Percentiles rank a stretch among this genome's conserved stretches.
Evolutionary conservation across 2,888 invertebrate species (phyloP).

Genomic region (Oscheius sp.): DNA sequence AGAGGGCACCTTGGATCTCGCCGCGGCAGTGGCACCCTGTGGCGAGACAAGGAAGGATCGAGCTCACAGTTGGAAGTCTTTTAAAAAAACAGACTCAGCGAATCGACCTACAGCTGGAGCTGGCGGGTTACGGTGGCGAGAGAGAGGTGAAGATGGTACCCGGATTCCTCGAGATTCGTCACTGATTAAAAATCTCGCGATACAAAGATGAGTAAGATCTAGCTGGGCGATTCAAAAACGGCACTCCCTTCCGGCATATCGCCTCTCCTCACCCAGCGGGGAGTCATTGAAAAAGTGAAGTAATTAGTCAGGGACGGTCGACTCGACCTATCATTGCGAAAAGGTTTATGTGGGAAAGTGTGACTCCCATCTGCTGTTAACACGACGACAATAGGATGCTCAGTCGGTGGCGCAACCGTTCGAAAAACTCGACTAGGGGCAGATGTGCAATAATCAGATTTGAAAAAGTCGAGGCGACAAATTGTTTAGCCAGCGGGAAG

Average conservation of each 20-base stretch:
- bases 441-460: not conserved
- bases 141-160: not conserved
- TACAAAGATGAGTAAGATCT: not conserved
- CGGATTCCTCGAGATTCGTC: too few species aligned
- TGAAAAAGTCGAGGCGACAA: too few species aligned
- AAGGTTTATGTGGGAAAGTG: conserved; percentile 28
- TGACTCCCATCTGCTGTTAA: not conserved
- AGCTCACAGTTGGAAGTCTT: conserved; percentile 9
- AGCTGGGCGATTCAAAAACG: not conserved
- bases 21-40: conserved; percentile 7
- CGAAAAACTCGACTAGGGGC: not conserved
- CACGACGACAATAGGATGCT: not conserved
- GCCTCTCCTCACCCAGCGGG: not conserved
- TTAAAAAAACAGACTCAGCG: not conserved
- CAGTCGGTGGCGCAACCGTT: not conserved
- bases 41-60: conserved; percentile 1
- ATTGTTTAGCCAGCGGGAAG: too few species aligned
- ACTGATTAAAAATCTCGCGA: too few species aligned
- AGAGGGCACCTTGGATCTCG: conserved; percentile 26
- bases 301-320: conserved; percentile 28
- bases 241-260: not conserved
- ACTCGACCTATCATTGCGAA: conserved; percentile 25
- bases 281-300: conserved; percentile 24
- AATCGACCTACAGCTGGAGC: not conserved
- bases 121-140: not conserved